Conservation (phyloP, 2,888 invertebrate genomes). For the Pammene fasciana region DNA sequence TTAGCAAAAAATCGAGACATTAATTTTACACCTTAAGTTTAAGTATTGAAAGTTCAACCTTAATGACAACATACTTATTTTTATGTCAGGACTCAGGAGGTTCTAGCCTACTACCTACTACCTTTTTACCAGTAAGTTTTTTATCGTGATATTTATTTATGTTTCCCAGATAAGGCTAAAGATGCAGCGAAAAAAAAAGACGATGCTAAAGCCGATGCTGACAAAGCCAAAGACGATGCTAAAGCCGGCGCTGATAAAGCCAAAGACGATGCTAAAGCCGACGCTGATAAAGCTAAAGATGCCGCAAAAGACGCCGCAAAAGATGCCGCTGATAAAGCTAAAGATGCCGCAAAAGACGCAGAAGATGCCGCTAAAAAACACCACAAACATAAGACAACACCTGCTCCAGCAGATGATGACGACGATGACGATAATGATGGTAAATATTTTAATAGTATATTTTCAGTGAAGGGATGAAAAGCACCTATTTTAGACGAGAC, state of each 20-base stretch:
- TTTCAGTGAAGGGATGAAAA: background rate
- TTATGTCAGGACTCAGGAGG: too few relatives aligned
- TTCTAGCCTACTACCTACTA: too few relatives aligned
- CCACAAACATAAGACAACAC: background rate
- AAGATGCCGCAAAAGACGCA: background rate
- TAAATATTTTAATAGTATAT: background rate
- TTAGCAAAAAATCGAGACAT: too few relatives aligned
- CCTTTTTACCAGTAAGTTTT: background rate
- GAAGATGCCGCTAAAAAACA: background rate
- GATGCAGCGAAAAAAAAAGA: too few relatives aligned
- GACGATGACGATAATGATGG: constrained; percentile 1
- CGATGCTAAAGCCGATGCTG: too few relatives aligned
- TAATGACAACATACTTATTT: too few relatives aligned
- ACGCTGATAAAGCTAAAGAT: background rate
- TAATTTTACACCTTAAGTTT: too few relatives aligned
- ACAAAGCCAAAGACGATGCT: too few relatives aligned
- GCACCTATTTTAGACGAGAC: too few relatives aligned
- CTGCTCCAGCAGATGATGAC: background rate
- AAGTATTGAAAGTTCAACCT: too few relatives aligned
- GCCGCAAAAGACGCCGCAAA: constrained; percentile 1
- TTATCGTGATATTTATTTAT: background rate
- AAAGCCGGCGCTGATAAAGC: too few relatives aligned
- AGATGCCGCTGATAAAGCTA: background rate
- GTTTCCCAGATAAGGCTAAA: background rate
- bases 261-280: background rate